Percentiles rank a stretch among this genome's conserved stretches.
Evolutionary conservation across 1,140 invertebrate species (phyloP).

Genomic region (Tachypleus tridentatus): DNA sequence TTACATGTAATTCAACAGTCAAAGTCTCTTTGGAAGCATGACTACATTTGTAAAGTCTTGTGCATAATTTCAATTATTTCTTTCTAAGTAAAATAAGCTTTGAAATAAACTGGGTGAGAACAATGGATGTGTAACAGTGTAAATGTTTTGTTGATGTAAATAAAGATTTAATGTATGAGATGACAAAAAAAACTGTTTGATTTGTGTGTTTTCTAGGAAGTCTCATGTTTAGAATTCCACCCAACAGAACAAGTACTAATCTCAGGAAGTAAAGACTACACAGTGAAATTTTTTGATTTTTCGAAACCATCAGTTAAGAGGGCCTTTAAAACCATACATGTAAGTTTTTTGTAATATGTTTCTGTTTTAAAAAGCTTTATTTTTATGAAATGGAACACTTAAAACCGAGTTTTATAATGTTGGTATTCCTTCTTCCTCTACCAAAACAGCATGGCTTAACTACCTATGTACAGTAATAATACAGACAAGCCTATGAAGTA

Average conservation of each 20-base stretch:
- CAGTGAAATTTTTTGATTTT: constrained; percentile 93
- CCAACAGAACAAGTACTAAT: constrained; percentile 81
- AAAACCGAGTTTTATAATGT: no score
- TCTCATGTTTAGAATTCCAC: constrained; percentile 93
- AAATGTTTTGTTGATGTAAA: neutral
- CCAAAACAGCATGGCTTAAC: no score
- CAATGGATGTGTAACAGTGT: neutral
- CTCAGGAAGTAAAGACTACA: constrained; percentile 85
- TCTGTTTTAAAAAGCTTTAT: neutral
- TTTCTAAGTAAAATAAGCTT: neutral
- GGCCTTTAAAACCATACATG: constrained; percentile 82
- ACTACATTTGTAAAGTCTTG: no score
- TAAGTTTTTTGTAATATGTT: constrained; percentile 23
- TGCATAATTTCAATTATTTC: no score
- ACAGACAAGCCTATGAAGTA: no score
- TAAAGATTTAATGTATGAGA: neutral
- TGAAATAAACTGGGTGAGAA: neutral
- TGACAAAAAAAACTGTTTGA: constrained; percentile 1
- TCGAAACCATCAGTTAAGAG: constrained; percentile 97
- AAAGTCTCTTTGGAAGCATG: no score
- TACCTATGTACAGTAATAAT: no score
- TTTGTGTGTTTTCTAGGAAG: constrained; percentile 47
- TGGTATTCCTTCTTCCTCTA: no score
- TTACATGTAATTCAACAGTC: no score
- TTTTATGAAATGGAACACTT: no score